phyloP scores from a whole-genome alignment of 2,888 invertebrate genomes.

The Polyommatus icarus region DNA sequence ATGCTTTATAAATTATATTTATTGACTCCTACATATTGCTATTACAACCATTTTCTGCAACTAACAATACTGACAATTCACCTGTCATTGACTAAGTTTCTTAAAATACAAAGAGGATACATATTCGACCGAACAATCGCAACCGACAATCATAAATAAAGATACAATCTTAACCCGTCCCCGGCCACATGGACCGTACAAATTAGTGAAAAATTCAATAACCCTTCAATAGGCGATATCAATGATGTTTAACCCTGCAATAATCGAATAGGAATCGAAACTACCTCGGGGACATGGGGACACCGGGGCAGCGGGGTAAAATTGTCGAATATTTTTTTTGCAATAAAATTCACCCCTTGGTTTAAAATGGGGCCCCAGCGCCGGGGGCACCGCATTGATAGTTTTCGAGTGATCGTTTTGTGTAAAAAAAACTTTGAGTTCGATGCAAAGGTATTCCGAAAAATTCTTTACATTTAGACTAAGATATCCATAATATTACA shows the following conservation, averaged over 20 bases:
- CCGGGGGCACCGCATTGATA: constrained; percentile 40
- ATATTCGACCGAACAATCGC: too few relatives aligned
- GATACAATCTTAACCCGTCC: constrained; percentile 54
- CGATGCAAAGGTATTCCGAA: neutral
- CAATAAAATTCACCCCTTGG: constrained; percentile 64
- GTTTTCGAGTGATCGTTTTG: constrained; percentile 38
- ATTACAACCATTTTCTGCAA: too few relatives aligned
- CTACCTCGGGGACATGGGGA: constrained; percentile 77
- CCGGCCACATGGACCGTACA: constrained; percentile 65
- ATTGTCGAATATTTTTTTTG: constrained; percentile 75
- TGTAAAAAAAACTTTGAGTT: constrained; percentile 37
- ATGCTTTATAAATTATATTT: too few relatives aligned
- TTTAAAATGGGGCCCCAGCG: constrained; percentile 58
- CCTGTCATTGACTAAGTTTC: too few relatives aligned
- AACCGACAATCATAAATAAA: constrained; percentile 53
- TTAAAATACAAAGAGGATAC: too few relatives aligned
- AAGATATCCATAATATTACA: too few relatives aligned
- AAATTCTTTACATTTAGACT: too few relatives aligned
- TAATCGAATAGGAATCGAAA: constrained; percentile 78
- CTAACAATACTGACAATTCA: too few relatives aligned
- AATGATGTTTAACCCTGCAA: constrained; percentile 80
- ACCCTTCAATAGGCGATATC: constrained; percentile 75
- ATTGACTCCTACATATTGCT: too few relatives aligned
- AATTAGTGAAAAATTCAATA: constrained; percentile 76
- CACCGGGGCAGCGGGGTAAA: constrained; percentile 56